Conservation (phyloP, 1,140 invertebrate species). For the Augochlora pura region DNA sequence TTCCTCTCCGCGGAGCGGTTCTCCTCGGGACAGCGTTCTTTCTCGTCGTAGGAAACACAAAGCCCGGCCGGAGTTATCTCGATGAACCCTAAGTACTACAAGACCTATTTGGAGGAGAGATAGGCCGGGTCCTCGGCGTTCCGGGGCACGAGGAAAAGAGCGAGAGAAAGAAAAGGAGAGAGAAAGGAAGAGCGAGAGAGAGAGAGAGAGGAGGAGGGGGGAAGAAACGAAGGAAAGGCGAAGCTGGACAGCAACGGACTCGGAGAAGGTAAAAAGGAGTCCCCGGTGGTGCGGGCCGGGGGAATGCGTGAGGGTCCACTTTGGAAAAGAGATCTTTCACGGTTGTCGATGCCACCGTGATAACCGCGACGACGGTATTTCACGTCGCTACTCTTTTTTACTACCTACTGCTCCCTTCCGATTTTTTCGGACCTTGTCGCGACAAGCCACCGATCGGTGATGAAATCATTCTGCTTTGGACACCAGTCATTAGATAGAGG, state of each 20-base stretch:
- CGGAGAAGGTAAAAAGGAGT: constrained; percentile 22
- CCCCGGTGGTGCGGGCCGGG: not conserved
- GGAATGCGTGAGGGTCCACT: constrained; percentile 31
- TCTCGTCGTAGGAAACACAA: constrained; percentile 63
- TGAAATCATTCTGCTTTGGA: too few species aligned
- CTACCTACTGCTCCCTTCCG: too few species aligned
- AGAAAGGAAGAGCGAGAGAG: too few species aligned
- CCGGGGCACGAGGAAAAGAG: not conserved
- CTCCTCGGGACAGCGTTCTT: constrained; percentile 40
- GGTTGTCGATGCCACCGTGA: constrained; percentile 72
- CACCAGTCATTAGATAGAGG: too few species aligned
- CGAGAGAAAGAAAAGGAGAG: not conserved
- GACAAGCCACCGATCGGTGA: too few species aligned
- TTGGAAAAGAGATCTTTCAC: constrained; percentile 70
- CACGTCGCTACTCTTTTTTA: constrained; percentile 63
- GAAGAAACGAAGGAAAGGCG: constrained; percentile 17
- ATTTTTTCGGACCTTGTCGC: too few species aligned
- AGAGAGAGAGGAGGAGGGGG: not conserved
- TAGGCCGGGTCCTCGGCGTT: constrained; percentile 29
- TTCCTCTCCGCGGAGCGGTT: not conserved
- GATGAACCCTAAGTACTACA: constrained; percentile 77
- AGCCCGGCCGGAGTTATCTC: constrained; percentile 72
- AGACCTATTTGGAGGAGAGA: constrained; percentile 74
- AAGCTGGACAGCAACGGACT: constrained; percentile 16
- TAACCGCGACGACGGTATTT: constrained; percentile 64